These are phyloP conservation scores for Brachyalestes nurse DNA, from an alignment of 2,797 vertebrate species.

Conservation along the genomic window DNA sequence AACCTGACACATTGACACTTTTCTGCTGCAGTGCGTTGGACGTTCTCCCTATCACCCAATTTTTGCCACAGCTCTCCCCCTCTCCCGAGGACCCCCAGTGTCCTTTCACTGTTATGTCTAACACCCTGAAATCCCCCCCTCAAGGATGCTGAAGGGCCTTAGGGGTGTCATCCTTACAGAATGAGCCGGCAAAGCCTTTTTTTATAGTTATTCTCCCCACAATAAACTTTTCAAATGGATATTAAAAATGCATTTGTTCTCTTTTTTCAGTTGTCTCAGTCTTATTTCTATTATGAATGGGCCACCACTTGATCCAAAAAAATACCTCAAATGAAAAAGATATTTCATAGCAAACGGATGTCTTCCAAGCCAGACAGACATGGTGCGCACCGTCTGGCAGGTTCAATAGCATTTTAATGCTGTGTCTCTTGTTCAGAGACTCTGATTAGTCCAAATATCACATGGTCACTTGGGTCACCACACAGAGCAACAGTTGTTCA, in stretches of 20 bases:
- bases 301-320: too few relatives aligned
- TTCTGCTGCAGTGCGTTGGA: neutral
- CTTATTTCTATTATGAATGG: too few relatives aligned
- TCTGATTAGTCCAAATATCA: neutral
- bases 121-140: neutral
- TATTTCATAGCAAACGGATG: neutral
- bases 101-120: neutral
- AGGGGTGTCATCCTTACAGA: neutral
- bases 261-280: too few relatives aligned
- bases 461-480: neutral
- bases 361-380: too few relatives aligned
- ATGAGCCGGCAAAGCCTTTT: neutral
- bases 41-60: neutral
- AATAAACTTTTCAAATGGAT: too few relatives aligned
- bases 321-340: neutral
- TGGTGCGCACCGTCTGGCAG: neutral
- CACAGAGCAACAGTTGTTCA: neutral
- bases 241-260: too few relatives aligned
- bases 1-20: constrained; percentile 46
- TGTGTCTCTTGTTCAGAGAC: neutral
- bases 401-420: neutral
- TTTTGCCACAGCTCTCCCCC: neutral
- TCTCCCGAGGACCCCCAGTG: neutral
- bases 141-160: neutral
- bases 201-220: neutral